Conservation (phyloP, 2,888 invertebrate genomes). For the Calliopum simillimum region DNA sequence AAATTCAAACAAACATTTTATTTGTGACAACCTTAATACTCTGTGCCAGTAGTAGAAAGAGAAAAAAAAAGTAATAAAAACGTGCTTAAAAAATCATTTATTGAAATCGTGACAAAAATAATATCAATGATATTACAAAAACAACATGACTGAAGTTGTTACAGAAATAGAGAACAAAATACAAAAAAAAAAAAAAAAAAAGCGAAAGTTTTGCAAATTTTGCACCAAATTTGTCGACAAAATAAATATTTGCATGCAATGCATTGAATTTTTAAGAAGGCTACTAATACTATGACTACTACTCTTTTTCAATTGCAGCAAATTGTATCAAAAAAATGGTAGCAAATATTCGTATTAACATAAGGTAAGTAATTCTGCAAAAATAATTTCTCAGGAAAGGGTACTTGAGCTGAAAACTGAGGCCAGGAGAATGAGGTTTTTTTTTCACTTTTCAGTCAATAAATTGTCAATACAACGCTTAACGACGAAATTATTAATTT, state of each 20-base stretch:
- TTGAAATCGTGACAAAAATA: constrained; percentile 44
- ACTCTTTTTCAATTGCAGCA: constrained; percentile 10
- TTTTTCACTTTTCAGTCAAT: no score
- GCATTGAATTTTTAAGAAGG: constrained; percentile 18
- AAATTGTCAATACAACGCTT: no score
- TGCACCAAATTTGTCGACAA: constrained; percentile 21
- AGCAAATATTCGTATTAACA: no score
- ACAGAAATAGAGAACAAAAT: constrained; percentile 9
- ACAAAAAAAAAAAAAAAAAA: neutral
- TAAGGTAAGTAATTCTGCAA: no score
- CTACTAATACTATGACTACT: neutral
- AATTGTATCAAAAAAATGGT: neutral
- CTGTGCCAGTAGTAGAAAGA: constrained; percentile 17
- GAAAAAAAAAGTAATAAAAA: constrained; percentile 42
- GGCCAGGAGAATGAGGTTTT: no score
- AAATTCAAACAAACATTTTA: constrained; percentile 15
- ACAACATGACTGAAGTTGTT: neutral
- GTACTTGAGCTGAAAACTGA: no score
- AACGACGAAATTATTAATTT: no score
- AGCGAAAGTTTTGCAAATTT: constrained; percentile 9
- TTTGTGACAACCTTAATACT: constrained; percentile 24
- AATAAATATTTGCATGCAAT: constrained; percentile 32
- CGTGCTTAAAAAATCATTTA: constrained; percentile 42
- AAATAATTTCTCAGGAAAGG: no score
- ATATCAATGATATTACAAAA: constrained; percentile 14